Percentiles rank a stretch among this genome's conserved stretches.
Conservation (phyloP, 2,888 invertebrate species). For the Hesperia comma region DNA sequence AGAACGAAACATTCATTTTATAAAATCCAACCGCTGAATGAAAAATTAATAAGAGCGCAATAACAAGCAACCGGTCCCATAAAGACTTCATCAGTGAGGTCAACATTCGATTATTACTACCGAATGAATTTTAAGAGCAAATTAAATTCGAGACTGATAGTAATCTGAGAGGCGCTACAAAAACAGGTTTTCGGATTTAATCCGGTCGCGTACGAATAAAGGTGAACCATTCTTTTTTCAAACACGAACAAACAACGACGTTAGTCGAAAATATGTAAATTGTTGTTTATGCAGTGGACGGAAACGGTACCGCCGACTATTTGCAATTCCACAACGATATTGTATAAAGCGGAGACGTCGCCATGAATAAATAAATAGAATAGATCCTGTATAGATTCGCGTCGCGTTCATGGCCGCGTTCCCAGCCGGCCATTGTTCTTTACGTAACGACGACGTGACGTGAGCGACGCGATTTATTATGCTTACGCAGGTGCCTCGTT, state of each 20-base stretch:
- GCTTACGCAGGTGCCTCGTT: constrained; percentile 64
- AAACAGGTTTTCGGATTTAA: constrained; percentile 40
- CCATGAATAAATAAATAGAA: constrained; percentile 69
- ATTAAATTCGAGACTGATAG: constrained; percentile 33
- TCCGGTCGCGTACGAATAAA: constrained; percentile 11
- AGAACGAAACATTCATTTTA: constrained; percentile 3
- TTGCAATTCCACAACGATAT: constrained; percentile 70
- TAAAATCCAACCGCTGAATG: constrained; percentile 4
- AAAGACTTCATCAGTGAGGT: constrained; percentile 32
- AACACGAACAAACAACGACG: constrained; percentile 44
- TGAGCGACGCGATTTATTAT: constrained; percentile 57
- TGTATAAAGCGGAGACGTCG: constrained; percentile 67
- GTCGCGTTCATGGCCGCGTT: constrained; percentile 74
- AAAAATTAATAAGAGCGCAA: constrained; percentile 30
- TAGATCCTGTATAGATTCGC: constrained; percentile 54
- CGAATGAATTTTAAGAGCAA: constrained; percentile 31
- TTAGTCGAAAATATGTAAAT: constrained; percentile 69
- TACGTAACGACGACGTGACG: constrained; percentile 71
- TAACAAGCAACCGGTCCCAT: constrained; percentile 33
- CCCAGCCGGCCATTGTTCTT: constrained; percentile 78
- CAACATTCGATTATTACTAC: constrained; percentile 37
- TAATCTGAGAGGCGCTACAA: constrained; percentile 27
- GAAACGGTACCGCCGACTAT: constrained; percentile 71
- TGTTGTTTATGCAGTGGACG: constrained; percentile 64
- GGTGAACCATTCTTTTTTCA: constrained; percentile 50